Percentiles rank a stretch among this genome's conserved stretches.
phyloP scores from a whole-genome alignment of 64 coral and sea anemone species.

The Anthopleura sola region DNA sequence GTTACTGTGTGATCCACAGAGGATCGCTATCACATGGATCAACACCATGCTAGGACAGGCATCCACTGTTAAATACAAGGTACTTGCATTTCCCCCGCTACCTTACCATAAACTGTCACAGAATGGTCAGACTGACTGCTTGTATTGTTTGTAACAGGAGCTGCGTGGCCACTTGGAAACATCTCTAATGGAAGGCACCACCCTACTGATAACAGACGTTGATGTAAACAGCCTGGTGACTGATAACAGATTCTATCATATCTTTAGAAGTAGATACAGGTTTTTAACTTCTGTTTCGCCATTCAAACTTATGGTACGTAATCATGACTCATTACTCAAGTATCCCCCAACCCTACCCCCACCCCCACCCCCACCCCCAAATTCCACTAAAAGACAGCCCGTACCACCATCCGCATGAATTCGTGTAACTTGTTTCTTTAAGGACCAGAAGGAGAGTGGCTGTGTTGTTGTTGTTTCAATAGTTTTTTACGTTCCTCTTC shows the following conservation, averaged over 20 bases:
- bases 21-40: conserved; percentile 78
- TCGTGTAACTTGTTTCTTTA: no score
- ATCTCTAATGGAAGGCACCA: conserved; percentile 90
- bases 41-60: conserved; percentile 75
- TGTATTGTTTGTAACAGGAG: conserved; percentile 52
- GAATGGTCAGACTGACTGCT: no score
- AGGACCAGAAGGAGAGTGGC: not conserved
- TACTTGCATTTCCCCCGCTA: not conserved
- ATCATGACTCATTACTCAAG: not conserved
- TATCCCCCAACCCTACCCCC: not conserved
- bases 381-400: no score
- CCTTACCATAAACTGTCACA: no score
- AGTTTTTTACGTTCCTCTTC: not conserved
- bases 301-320: conserved; percentile 78
- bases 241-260: conserved; percentile 83
- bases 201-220: conserved; percentile 86
- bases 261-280: conserved; percentile 65
- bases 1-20: conserved; percentile 83
- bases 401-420: no score
- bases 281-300: conserved; percentile 81
- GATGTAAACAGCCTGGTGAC: conserved; percentile 55
- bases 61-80: conserved; percentile 92
- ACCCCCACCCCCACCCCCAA: no score
- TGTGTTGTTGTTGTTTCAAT: no score
- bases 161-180: conserved; percentile 91